phyloP scores from a whole-genome alignment of 2,113 vertebrate genomes.

The Pangasianodon hypophthalmus region DNA sequence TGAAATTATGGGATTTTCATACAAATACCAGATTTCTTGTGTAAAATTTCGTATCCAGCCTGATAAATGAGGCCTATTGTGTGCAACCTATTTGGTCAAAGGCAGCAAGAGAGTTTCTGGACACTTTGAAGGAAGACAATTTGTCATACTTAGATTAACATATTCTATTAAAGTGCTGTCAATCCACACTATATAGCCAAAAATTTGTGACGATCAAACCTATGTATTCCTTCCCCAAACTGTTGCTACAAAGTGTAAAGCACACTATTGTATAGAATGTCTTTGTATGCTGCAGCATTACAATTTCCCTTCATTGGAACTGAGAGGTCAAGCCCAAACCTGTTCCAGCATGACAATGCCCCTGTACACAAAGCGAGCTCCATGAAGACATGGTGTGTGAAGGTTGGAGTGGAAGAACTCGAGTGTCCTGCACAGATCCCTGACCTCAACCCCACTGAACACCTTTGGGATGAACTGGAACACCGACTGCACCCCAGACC shows the following conservation, averaged over 20 bases:
- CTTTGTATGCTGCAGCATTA: neutral
- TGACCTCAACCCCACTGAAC: neutral
- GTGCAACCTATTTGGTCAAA: neutral
- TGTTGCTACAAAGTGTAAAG: neutral
- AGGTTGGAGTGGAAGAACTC: neutral
- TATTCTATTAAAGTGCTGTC: neutral
- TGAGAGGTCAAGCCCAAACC: neutral
- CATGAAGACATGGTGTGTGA: neutral
- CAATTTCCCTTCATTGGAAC: neutral
- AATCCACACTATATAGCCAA: neutral
- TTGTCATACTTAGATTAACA: neutral
- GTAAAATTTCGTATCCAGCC: neutral
- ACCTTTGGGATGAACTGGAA: neutral
- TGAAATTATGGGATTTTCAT: too few species aligned
- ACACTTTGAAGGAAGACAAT: neutral
- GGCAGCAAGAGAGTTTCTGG: neutral
- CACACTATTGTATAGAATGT: neutral
- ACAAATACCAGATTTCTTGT: too few species aligned
- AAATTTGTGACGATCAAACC: neutral
- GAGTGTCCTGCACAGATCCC: neutral
- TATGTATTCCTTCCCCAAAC: neutral
- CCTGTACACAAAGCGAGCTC: neutral
- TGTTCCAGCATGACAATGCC: neutral
- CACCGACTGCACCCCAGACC: too few species aligned
- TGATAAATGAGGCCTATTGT: neutral